Evolutionary conservation across 2,113 vertebrate genomes (phyloP).

Genomic region (Entosphenus tridentatus): DNA sequence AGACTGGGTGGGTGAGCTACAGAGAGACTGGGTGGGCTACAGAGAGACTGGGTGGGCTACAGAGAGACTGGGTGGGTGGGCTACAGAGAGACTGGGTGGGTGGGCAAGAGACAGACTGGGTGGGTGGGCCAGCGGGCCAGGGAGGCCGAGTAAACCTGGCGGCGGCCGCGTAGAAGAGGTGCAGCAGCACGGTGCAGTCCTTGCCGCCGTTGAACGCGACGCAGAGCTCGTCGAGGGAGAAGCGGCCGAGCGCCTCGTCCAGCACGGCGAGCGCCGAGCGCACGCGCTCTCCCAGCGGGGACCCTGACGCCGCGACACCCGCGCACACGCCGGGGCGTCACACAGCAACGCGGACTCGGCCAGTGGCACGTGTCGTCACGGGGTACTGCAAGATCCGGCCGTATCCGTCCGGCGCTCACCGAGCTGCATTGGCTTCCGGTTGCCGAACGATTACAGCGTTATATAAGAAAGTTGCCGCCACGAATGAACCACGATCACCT

Average conservation of each 20-base stretch:
- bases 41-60: neutral
- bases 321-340: no score
- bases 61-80: neutral
- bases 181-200: constrained; percentile 76
- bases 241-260: constrained; percentile 41
- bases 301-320: constrained; percentile 22
- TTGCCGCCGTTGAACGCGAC: constrained; percentile 91
- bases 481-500: no score
- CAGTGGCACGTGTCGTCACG: no score
- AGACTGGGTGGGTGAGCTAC: constrained; percentile 2
- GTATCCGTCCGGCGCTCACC: no score
- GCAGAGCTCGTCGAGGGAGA: constrained; percentile 39
- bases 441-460: no score
- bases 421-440: no score
- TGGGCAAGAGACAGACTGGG: neutral
- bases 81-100: constrained; percentile 7
- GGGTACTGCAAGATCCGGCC: no score
- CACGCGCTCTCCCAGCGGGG: constrained; percentile 47
- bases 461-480: no score
- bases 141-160: no score
- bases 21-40: neutral
- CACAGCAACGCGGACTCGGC: no score
- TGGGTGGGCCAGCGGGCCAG: neutral
- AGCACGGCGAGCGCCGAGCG: constrained; percentile 37
- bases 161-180: constrained; percentile 51